phyloP scores from a whole-genome alignment of 2,113 vertebrate genomes.

The Erythrocercus mccallii region DNA sequence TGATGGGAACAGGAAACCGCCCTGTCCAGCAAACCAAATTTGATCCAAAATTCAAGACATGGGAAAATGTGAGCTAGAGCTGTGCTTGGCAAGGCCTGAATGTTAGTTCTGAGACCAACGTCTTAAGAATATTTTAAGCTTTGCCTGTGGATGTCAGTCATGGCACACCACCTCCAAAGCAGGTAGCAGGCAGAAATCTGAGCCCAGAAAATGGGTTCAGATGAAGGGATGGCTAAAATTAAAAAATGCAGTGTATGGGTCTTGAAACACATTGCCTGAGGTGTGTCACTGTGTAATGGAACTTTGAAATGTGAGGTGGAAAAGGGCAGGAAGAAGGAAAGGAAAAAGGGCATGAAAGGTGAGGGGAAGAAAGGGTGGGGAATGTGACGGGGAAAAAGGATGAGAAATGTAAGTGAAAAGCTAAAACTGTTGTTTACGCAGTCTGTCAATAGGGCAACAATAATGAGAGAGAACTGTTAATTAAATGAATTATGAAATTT shows the following conservation, averaged over 20 bases:
- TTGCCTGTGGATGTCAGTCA: neutral
- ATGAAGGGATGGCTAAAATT: neutral
- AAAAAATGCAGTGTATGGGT: neutral
- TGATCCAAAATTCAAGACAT: neutral
- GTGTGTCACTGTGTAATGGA: rapidly evolving
- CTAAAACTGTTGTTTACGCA: neutral
- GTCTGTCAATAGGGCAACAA: neutral
- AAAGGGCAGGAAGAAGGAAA: no score
- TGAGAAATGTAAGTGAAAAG: neutral
- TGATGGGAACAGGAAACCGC: neutral
- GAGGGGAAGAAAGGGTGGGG: neutral
- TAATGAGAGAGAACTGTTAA: neutral
- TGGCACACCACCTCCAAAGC: neutral
- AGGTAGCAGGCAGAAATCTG: neutral
- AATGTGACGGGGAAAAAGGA: neutral
- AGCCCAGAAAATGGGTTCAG: neutral
- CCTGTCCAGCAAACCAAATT: neutral
- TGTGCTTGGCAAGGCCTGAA: neutral
- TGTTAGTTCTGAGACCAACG: neutral
- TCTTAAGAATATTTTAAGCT: neutral
- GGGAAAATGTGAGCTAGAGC: neutral
- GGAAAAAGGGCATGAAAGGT: neutral
- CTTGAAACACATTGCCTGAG: neutral
- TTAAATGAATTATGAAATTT: neutral
- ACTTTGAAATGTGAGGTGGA: neutral